Percentiles rank a stretch among this genome's conserved stretches.
Conservation (phyloP, 2,888 invertebrate genomes). For the Acleris laterana region DNA sequence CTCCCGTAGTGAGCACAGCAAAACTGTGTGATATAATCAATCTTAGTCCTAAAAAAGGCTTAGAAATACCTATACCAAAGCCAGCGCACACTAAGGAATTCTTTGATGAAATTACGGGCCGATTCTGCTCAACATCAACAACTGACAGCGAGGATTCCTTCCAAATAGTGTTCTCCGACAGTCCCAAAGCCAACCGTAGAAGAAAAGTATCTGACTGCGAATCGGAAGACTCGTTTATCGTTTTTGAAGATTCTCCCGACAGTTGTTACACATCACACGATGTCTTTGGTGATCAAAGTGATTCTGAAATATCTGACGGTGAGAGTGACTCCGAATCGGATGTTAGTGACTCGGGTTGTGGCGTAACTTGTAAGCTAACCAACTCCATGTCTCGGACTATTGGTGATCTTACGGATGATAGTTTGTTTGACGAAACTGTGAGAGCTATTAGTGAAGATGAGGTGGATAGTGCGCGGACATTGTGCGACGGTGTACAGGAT, state of each 20-base stretch:
- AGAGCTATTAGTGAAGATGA: conserved; percentile 57
- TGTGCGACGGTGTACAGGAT: conserved; percentile 41
- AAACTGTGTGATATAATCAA: conserved; percentile 19
- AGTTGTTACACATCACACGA: conserved; percentile 72
- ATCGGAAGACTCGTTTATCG: conserved; percentile 85
- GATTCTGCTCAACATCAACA: conserved; percentile 61
- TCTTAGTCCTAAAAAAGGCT: conserved; percentile 1
- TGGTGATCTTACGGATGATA: conserved; percentile 69
- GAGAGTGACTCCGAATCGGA: conserved; percentile 52
- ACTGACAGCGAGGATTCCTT: conserved; percentile 74
- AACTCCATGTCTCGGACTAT: conserved; percentile 64
- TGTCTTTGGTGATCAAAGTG: conserved; percentile 60
- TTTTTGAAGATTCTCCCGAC: conserved; percentile 75
- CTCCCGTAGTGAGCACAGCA: conserved; percentile 43
- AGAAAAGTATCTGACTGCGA: conserved; percentile 77
- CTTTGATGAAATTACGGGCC: conserved; percentile 72
- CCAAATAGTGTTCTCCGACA: conserved; percentile 75
- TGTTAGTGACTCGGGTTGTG: conserved; percentile 61
- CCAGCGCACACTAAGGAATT: conserved; percentile 42
- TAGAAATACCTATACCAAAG: neutral
- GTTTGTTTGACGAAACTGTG: conserved; percentile 56
- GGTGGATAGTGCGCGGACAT: conserved; percentile 62
- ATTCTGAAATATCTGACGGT: conserved; percentile 44
- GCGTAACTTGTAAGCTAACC: conserved; percentile 49
- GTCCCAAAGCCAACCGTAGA: conserved; percentile 46